Conservation (phyloP, 1,140 invertebrate genomes). For the Hirudo medicinalis region DNA sequence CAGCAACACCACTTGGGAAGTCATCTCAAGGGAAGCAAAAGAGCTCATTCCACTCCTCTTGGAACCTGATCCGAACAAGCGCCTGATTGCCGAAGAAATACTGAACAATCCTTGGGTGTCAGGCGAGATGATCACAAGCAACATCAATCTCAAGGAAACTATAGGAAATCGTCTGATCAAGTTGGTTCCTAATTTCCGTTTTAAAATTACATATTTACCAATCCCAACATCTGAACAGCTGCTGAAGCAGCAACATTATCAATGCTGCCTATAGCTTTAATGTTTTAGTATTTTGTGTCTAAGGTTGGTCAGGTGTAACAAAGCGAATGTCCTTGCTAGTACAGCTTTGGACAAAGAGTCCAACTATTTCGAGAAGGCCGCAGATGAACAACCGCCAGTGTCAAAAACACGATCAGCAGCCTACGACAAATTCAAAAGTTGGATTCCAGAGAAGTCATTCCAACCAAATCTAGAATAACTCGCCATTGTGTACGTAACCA, state of each 20-base stretch:
- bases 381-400: too few relatives aligned
- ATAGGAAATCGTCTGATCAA: conserved; percentile 2
- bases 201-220: too few relatives aligned
- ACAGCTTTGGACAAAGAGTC: conserved; percentile 10
- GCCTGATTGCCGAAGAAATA: conserved; percentile 83
- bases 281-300: neutral
- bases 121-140: conserved; percentile 15
- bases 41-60: conserved; percentile 69
- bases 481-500: too few relatives aligned
- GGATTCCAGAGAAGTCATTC: too few relatives aligned
- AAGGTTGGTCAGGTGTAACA: neutral
- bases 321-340: neutral
- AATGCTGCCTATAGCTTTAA: too few relatives aligned
- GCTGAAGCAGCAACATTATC: too few relatives aligned
- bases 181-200: neutral
- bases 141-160: neutral
- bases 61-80: conserved; percentile 66
- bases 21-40: conserved; percentile 24
- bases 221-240: too few relatives aligned
- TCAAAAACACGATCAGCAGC: too few relatives aligned
- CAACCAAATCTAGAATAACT: too few relatives aligned
- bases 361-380: neutral
- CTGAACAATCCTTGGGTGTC: conserved; percentile 79
- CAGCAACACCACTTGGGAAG: neutral
- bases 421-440: too few relatives aligned